Conservation (phyloP, 2,888 invertebrate species). For the Hypolimnas misippus region DNA sequence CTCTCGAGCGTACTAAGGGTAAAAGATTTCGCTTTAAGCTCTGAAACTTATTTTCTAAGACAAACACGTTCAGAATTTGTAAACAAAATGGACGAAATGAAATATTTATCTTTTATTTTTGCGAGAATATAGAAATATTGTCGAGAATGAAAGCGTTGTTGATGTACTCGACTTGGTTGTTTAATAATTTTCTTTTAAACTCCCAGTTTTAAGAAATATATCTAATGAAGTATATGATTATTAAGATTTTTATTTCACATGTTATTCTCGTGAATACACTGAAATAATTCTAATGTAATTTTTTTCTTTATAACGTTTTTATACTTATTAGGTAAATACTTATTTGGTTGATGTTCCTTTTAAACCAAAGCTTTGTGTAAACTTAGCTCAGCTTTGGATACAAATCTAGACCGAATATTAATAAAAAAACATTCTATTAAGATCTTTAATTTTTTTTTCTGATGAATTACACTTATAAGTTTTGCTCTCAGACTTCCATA, state of each 20-base stretch:
- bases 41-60: constrained; percentile 38
- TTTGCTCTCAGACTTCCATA: too few species aligned
- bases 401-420: too few species aligned
- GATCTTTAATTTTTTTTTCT: too few species aligned
- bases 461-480: too few species aligned
- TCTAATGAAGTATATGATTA: not conserved
- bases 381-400: too few species aligned
- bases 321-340: too few species aligned
- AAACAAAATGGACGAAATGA: constrained; percentile 37
- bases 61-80: constrained; percentile 38
- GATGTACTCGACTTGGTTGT: not conserved
- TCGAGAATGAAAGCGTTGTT: constrained; percentile 6
- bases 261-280: too few species aligned
- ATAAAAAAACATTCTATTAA: too few species aligned
- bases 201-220: not conserved
- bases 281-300: too few species aligned
- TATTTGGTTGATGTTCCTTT: too few species aligned
- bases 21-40: constrained; percentile 36
- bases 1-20: constrained; percentile 20
- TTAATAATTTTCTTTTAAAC: not conserved
- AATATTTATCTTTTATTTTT: constrained; percentile 31
- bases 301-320: too few species aligned
- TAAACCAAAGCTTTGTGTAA: too few species aligned
- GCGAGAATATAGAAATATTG: constrained; percentile 24
- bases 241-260: not conserved